Conservation (phyloP, 2,888 invertebrate genomes). For the Dicranocentrus wangi region DNA sequence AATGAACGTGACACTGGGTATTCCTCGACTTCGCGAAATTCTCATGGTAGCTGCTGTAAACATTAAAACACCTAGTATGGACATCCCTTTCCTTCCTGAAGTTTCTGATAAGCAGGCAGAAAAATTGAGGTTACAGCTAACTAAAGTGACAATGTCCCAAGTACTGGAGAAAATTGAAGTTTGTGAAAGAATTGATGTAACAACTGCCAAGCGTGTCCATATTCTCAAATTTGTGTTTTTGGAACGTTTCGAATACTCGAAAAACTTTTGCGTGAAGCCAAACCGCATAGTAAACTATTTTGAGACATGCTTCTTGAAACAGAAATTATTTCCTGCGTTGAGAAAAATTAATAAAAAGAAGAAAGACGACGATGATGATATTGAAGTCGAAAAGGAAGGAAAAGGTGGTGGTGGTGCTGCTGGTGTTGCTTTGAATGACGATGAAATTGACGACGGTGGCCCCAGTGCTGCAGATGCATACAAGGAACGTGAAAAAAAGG, state of each 20-base stretch:
- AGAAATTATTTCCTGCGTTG: constrained; percentile 80
- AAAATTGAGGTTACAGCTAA: constrained; percentile 82
- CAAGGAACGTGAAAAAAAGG: constrained; percentile 67
- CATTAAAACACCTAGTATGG: constrained; percentile 97
- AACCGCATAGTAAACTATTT: constrained; percentile 83
- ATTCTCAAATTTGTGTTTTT: constrained; percentile 84
- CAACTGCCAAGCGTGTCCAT: constrained; percentile 79
- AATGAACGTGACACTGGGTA: constrained; percentile 98
- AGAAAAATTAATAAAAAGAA: constrained; percentile 78
- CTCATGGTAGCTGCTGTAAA: constrained; percentile 95
- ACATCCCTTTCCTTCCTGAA: constrained; percentile 85
- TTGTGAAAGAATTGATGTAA: constrained; percentile 75
- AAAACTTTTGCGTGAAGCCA: constrained; percentile 83
- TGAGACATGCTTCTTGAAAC: constrained; percentile 81
- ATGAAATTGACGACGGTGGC: constrained; percentile 70
- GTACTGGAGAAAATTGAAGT: constrained; percentile 84
- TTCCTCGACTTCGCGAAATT: constrained; percentile 96
- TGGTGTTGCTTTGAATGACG: constrained; percentile 46
- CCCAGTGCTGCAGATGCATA: constrained; percentile 48
- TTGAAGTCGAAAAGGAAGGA: constrained; percentile 73
- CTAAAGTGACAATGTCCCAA: constrained; percentile 85
- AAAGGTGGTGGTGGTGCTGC: constrained; percentile 27
- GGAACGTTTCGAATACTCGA: constrained; percentile 83
- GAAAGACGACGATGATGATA: constrained; percentile 75
- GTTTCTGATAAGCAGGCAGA: constrained; percentile 79